Conservation (phyloP, 2,888 invertebrate species). For the Allygus modestus region DNA sequence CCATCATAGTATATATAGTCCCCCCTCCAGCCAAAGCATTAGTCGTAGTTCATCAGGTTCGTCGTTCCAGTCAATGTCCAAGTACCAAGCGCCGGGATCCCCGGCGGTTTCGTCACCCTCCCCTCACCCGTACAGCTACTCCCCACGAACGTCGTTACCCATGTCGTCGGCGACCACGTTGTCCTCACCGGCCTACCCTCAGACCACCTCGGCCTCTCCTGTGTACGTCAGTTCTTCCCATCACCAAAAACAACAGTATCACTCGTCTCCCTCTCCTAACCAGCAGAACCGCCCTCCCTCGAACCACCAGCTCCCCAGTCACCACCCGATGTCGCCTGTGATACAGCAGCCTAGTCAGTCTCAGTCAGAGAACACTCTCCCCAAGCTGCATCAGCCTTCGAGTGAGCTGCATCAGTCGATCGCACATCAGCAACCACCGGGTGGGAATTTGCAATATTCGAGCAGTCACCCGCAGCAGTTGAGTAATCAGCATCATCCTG, state of each 20-base stretch:
- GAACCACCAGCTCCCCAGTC: constrained; percentile 23
- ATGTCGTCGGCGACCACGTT: constrained; percentile 35
- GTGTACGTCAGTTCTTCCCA: constrained; percentile 49
- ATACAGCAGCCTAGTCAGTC: constrained; percentile 59
- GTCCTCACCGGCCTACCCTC: constrained; percentile 34
- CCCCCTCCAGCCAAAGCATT: constrained; percentile 66
- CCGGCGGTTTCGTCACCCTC: constrained; percentile 40
- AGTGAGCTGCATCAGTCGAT: not conserved
- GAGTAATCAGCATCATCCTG: constrained; percentile 60
- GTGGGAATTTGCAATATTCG: not conserved
- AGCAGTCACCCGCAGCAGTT: constrained; percentile 59
- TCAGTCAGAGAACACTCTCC: constrained; percentile 42
- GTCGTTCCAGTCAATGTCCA: constrained; percentile 55
- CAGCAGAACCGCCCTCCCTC: constrained; percentile 23
- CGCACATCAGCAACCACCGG: constrained; percentile 51
- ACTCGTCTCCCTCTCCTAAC: constrained; percentile 25
- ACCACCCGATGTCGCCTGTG: constrained; percentile 46
- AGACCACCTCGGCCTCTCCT: constrained; percentile 60
- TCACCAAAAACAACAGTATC: constrained; percentile 64
- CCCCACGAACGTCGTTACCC: constrained; percentile 39
- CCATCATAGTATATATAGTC: constrained; percentile 57
- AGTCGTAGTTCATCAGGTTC: constrained; percentile 71
- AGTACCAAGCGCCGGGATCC: constrained; percentile 16
- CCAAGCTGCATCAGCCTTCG: not conserved
- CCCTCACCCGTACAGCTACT: constrained; percentile 47